Percentiles rank a stretch among this genome's conserved stretches.
Conservation (phyloP, 2,888 invertebrate species). For the Lysandra coridon region DNA sequence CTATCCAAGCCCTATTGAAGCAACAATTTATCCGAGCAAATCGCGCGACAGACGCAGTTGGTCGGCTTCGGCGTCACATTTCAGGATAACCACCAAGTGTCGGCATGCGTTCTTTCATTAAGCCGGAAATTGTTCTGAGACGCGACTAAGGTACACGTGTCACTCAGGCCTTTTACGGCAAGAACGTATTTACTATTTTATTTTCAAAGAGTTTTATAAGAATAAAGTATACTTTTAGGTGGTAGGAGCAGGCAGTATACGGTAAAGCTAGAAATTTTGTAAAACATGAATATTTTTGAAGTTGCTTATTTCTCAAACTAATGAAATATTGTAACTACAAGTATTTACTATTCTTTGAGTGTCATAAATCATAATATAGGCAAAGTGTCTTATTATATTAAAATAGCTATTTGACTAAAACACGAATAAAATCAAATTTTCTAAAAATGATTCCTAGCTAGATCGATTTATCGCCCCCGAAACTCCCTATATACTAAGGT, state of each 20-base stretch:
- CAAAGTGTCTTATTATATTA: too few relatives aligned
- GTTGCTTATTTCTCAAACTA: background rate
- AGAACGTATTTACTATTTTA: background rate
- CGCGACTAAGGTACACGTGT: slow-evolving; percentile 9
- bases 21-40: background rate
- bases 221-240: too few relatives aligned
- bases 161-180: background rate
- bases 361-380: too few relatives aligned
- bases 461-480: too few relatives aligned
- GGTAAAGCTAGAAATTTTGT: background rate
- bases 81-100: slow-evolving; percentile 41
- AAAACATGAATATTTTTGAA: too few relatives aligned
- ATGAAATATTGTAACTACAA: too few relatives aligned
- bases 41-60: slow-evolving; percentile 22
- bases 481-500: too few relatives aligned
- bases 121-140: slow-evolving; percentile 24
- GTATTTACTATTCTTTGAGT: background rate
- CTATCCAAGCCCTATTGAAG: background rate
- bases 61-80: slow-evolving; percentile 44
- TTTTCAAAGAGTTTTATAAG: background rate
- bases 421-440: too few relatives aligned
- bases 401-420: too few relatives aligned
- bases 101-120: slow-evolving; percentile 39
- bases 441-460: too few relatives aligned
- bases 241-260: too few relatives aligned